phyloP scores from a whole-genome alignment of 2,113 vertebrate species.

The Brachirus orientalis region DNA sequence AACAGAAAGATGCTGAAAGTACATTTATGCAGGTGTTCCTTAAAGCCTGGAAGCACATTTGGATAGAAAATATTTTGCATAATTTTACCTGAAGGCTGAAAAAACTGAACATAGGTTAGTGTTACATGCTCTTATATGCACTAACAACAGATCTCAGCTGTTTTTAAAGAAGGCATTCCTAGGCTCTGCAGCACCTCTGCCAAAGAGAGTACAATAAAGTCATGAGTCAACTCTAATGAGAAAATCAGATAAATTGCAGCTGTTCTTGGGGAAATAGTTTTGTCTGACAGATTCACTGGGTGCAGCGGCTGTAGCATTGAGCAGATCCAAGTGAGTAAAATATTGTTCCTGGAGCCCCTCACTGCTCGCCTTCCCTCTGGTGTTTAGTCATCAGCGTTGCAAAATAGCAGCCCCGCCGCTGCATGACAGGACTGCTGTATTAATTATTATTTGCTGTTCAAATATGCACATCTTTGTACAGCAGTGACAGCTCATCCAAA shows the following conservation, averaged over 20 bases:
- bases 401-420: constrained; percentile 87
- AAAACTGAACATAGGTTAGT: constrained; percentile 14
- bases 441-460: constrained; percentile 93
- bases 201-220: constrained; percentile 79
- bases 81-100: constrained; percentile 2
- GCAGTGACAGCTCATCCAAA: constrained; percentile 93
- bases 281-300: constrained; percentile 85
- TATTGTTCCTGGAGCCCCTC: constrained; percentile 84
- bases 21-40: neutral
- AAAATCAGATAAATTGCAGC: constrained; percentile 86
- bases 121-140: constrained; percentile 35
- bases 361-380: constrained; percentile 69
- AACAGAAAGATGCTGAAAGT: constrained; percentile 12
- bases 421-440: constrained; percentile 87
- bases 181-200: constrained; percentile 54
- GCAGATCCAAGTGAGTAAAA: constrained; percentile 88
- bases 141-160: constrained; percentile 52
- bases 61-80: neutral
- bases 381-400: constrained; percentile 90
- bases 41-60: neutral
- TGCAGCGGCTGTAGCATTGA: constrained; percentile 80
- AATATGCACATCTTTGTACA: constrained; percentile 95
- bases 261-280: constrained; percentile 75
- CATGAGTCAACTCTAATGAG: constrained; percentile 85
- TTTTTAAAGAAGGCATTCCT: constrained; percentile 59